These are phyloP conservation scores for Tachina fera DNA, from an alignment of 2,888 invertebrate species.

Conservation along the genomic window DNA sequence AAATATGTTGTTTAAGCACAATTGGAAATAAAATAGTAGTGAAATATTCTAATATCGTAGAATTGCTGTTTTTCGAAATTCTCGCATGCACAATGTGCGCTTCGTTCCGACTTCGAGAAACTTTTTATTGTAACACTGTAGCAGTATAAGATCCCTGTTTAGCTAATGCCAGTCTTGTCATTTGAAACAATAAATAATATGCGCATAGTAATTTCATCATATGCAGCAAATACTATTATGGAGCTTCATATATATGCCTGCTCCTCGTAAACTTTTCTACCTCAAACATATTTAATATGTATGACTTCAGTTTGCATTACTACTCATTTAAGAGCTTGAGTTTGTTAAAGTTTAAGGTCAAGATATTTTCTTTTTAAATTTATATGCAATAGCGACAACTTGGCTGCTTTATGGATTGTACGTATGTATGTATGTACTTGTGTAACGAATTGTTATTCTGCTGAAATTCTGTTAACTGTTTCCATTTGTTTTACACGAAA, in stretches of 20 bases:
- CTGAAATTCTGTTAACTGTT: not conserved
- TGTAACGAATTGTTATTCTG: not conserved
- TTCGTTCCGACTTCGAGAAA: too few species aligned
- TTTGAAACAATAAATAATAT: conserved; percentile 11
- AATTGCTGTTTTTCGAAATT: not conserved
- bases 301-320: conserved; percentile 24
- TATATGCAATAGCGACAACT: conserved; percentile 26
- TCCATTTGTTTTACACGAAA: conserved; percentile 14
- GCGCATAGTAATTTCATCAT: conserved; percentile 2
- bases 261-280: not conserved
- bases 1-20: too few species aligned
- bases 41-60: too few species aligned
- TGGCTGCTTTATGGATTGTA: conserved; percentile 4
- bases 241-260: not conserved
- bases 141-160: not conserved
- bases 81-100: not conserved
- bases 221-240: too few species aligned
- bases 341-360: conserved; percentile 66
- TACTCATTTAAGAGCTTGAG: conserved; percentile 40
- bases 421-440: not conserved
- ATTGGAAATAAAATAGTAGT: too few species aligned
- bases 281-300: not conserved
- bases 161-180: not conserved
- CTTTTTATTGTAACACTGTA: not conserved
- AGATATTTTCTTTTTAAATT: conserved; percentile 49